phyloP scores from a whole-genome alignment of 2,113 vertebrate genomes.

The Rousettus leschenaultii region DNA sequence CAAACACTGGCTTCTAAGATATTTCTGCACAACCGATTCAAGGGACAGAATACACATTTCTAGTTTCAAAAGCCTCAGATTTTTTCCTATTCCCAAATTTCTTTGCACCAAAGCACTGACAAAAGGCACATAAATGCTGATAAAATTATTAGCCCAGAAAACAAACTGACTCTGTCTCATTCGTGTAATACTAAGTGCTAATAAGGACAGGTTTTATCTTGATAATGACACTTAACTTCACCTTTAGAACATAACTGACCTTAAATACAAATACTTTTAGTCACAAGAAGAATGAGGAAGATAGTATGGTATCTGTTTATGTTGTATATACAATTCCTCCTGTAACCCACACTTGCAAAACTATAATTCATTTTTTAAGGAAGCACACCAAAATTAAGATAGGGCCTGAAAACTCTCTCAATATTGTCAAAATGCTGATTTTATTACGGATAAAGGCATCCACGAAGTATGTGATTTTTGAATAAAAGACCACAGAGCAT shows the following conservation, averaged over 20 bases:
- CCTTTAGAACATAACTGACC: neutral
- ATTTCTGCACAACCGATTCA: neutral
- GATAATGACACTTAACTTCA: conserved; percentile 9
- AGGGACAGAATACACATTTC: neutral
- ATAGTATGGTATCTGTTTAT: neutral
- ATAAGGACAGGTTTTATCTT: neutral
- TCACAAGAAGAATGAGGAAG: neutral
- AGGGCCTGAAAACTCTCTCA: neutral
- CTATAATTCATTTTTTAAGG: neutral
- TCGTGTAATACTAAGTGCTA: neutral
- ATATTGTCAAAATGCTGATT: neutral
- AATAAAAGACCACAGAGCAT: neutral
- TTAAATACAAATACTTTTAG: conserved; percentile 21
- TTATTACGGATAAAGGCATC: neutral
- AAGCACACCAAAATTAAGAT: conserved; percentile 16
- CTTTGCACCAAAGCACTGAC: neutral
- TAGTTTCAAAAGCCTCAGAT: neutral
- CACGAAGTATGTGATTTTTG: conserved; percentile 1
- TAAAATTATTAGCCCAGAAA: conserved; percentile 25
- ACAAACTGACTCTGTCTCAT: neutral
- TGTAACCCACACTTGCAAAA: neutral
- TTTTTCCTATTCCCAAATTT: neutral
- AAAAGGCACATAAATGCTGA: neutral
- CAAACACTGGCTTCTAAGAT: neutral
- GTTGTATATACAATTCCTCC: neutral